Percentiles rank a stretch among this genome's conserved stretches.
Evolutionary conservation across 2,113 vertebrate species (phyloP).

Genomic region (Cygnus buccinator): DNA sequence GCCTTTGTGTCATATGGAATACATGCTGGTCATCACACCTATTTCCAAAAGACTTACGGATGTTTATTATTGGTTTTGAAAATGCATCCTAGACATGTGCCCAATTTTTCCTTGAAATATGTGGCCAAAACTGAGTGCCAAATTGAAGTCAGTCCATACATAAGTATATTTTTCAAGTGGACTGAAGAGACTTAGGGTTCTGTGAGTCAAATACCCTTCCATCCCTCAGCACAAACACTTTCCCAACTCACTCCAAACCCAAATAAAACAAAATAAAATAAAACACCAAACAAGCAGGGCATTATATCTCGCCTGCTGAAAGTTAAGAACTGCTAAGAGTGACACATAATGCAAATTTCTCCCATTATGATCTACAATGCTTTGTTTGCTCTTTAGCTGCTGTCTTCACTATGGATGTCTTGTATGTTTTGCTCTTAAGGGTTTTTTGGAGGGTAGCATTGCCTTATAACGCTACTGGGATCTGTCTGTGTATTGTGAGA

Average conservation of each 20-base stretch:
- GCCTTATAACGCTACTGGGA: not conserved
- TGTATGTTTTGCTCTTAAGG: not conserved
- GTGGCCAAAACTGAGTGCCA: not conserved
- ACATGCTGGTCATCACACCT: not conserved
- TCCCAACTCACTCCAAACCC: not conserved
- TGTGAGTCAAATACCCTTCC: not conserved
- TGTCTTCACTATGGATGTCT: not conserved
- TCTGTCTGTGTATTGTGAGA: not conserved
- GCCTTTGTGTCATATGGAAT: not conserved
- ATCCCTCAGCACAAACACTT: not conserved
- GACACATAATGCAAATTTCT: not conserved
- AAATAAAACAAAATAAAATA: not conserved
- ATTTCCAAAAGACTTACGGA: not conserved
- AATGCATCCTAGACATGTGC: not conserved
- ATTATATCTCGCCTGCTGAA: not conserved
- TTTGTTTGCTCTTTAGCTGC: not conserved
- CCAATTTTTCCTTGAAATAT: not conserved
- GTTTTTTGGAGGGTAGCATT: rapidly evolving
- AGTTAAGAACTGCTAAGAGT: not conserved
- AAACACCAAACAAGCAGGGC: rapidly evolving
- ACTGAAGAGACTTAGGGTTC: not conserved
- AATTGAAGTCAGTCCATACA: not conserved
- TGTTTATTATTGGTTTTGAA: not conserved
- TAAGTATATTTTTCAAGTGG: not conserved
- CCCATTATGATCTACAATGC: not conserved